These are phyloP conservation scores for Echinarachnius parma DNA, from an alignment of 53 echinoderm and acorn worm genomes.

Conservation along the genomic window DNA sequence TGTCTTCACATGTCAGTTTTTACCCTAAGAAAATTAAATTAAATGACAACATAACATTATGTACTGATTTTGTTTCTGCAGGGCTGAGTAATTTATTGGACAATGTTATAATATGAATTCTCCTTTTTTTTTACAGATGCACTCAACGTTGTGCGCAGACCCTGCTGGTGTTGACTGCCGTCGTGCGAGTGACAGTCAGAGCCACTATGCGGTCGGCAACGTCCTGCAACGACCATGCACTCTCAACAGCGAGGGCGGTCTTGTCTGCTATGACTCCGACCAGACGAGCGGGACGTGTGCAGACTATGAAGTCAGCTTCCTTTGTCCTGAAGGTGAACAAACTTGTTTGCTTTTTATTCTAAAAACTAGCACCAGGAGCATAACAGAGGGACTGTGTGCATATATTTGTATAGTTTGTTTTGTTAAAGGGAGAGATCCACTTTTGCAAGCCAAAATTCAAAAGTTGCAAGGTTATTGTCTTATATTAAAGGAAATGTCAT, in stretches of 20 bases:
- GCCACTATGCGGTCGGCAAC: conserved; percentile 54
- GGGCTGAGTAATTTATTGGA: too few relatives aligned
- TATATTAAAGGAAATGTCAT: too few relatives aligned
- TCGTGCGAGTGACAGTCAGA: conserved; percentile 48
- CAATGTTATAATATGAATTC: background rate
- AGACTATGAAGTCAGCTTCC: conserved; percentile 73
- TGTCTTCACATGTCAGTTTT: too few relatives aligned
- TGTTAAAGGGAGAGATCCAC: too few relatives aligned
- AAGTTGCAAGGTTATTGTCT: too few relatives aligned
- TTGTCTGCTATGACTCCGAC: conserved; percentile 54
- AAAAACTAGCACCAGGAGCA: too few relatives aligned
- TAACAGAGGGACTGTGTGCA: too few relatives aligned
- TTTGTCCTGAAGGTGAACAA: conserved; percentile 65
- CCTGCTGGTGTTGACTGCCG: conserved; percentile 60
- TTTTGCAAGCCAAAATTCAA: too few relatives aligned
- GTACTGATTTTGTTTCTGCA: too few relatives aligned
- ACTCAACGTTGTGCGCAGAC: conserved; percentile 48
- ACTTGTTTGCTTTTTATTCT: background rate
- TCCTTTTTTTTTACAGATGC: conserved; percentile 12
- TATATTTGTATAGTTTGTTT: too few relatives aligned
- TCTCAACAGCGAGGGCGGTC: conserved; percentile 54
- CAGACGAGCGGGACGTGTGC: conserved; percentile 55
- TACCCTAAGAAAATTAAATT: too few relatives aligned
- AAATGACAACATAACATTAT: too few relatives aligned
- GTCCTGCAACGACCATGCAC: conserved; percentile 52